Evolutionary conservation across 2,888 invertebrate species (phyloP).

Genomic region (Plutella xylostella): DNA sequence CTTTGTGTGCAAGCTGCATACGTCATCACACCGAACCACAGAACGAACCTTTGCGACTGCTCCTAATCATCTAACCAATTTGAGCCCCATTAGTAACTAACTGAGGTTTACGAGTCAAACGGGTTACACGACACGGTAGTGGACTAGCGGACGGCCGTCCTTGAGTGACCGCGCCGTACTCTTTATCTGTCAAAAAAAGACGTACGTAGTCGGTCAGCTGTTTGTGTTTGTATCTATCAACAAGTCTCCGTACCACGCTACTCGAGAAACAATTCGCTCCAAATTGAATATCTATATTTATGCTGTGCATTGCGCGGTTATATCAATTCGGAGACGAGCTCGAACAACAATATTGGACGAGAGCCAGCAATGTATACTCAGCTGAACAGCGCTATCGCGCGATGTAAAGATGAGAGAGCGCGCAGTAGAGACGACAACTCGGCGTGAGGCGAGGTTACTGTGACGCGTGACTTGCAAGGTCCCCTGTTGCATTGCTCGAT

Average conservation of each 20-base stretch:
- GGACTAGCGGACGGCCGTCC: conserved; percentile 51
- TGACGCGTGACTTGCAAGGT: conserved; percentile 71
- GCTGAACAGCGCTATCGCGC: conserved; percentile 5
- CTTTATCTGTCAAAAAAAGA: conserved; percentile 57
- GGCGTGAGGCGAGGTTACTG: conserved; percentile 66
- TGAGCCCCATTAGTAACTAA: background rate
- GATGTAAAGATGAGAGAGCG: conserved; percentile 26
- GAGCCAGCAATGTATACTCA: conserved; percentile 32
- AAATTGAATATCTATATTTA: background rate
- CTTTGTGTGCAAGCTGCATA: conserved; percentile 19
- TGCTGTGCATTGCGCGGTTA: conserved; percentile 29
- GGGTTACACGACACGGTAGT: conserved; percentile 44
- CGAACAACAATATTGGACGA: background rate
- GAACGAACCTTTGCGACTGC: background rate
- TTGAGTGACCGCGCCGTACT: conserved; percentile 63
- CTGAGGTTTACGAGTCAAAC: background rate
- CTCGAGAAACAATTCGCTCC: background rate
- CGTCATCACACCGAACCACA: background rate
- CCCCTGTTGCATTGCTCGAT: conserved; percentile 69
- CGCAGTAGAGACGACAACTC: conserved; percentile 51
- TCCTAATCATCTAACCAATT: conserved; percentile 3
- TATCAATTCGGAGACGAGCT: conserved; percentile 2
- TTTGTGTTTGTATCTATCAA: conserved; percentile 64
- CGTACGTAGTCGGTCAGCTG: conserved; percentile 61
- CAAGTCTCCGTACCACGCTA: conserved; percentile 33